phyloP scores from a whole-genome alignment of 1,140 invertebrate species.

The Cydia strobilella region DNA sequence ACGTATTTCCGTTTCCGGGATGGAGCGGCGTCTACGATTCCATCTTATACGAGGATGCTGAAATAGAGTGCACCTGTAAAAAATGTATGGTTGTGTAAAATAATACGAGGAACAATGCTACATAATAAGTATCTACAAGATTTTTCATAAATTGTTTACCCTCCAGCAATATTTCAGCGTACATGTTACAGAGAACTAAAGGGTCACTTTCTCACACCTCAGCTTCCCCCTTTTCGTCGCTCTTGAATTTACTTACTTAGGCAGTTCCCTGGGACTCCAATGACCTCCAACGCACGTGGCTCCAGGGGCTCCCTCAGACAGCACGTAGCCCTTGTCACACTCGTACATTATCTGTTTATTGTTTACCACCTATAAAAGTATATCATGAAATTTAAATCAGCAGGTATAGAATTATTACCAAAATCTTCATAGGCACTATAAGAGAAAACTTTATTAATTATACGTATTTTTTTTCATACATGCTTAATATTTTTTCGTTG shows the following conservation, averaged over 20 bases:
- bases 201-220: too few relatives aligned
- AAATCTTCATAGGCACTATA: too few relatives aligned
- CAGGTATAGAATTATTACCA: too few relatives aligned
- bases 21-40: slow-evolving; percentile 85
- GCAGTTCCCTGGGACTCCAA: slow-evolving; percentile 91
- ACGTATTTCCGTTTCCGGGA: slow-evolving; percentile 75
- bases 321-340: slow-evolving; percentile 94
- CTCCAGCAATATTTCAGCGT: too few relatives aligned
- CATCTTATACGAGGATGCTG: slow-evolving; percentile 91
- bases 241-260: slow-evolving; percentile 79
- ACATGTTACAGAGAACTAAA: too few relatives aligned
- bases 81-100: background rate
- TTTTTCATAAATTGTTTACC: too few relatives aligned
- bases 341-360: slow-evolving; percentile 99
- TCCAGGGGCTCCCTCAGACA: slow-evolving; percentile 93
- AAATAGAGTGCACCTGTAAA: slow-evolving; percentile 85
- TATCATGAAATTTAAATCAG: background rate
- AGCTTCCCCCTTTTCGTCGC: too few relatives aligned
- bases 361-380: slow-evolving; percentile 83
- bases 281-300: slow-evolving; percentile 95
- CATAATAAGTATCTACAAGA: background rate
- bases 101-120: background rate
- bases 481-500: too few relatives aligned
- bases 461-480: too few relatives aligned
- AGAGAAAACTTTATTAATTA: too few relatives aligned